A percentile compares a stretch with the other conserved stretches of the same genome.
Evolutionary conservation across 2,113 vertebrate species (phyloP).

Genomic region (Glaucomys volans): DNA sequence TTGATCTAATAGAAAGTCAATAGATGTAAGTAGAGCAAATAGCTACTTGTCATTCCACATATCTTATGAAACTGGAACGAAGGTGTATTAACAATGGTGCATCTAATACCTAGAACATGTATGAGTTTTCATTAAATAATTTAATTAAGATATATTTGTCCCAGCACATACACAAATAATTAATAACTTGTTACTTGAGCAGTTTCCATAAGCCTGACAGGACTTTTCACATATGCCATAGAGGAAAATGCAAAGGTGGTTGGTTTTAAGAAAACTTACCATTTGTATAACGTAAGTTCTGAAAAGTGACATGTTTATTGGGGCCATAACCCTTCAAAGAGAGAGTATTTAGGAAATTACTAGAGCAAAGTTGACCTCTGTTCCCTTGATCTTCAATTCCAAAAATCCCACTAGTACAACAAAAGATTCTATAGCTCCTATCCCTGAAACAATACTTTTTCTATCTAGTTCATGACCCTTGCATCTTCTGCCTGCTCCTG

Average conservation of each 20-base stretch:
- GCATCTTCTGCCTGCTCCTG: neutral
- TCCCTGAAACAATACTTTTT: neutral
- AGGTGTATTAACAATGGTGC: neutral
- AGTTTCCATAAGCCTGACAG: neutral
- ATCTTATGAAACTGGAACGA: constrained; percentile 6
- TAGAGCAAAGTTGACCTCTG: neutral
- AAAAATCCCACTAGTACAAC: neutral
- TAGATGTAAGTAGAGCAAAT: constrained; percentile 66
- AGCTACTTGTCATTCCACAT: constrained; percentile 21
- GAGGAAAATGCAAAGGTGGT: neutral
- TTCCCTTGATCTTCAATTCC: neutral
- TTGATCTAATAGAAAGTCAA: constrained; percentile 77
- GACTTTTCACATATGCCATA: neutral
- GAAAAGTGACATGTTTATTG: neutral
- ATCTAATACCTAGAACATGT: neutral
- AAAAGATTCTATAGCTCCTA: neutral
- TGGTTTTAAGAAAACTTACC: neutral
- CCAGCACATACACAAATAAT: neutral
- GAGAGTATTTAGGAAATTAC: neutral
- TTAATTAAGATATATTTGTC: neutral
- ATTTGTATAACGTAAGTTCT: neutral
- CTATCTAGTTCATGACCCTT: too few species aligned
- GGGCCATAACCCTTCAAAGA: neutral
- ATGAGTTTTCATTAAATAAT: neutral
- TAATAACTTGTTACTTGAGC: neutral